Evolutionary conservation across 2,888 invertebrate genomes (phyloP).

Genomic region (Diarsia brunnea): DNA sequence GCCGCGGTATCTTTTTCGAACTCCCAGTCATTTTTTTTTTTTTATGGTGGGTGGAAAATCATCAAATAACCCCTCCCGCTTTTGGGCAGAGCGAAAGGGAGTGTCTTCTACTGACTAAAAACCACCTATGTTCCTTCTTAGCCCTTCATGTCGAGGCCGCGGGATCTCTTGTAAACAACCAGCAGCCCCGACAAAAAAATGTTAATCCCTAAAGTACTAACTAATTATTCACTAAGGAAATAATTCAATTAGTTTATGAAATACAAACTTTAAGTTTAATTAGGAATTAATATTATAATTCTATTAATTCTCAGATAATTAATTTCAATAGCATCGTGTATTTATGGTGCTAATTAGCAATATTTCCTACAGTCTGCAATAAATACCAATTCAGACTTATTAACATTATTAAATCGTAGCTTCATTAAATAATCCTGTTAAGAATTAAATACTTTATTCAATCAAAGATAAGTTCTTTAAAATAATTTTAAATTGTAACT

Average conservation of each 20-base stretch:
- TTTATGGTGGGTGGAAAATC: too few relatives aligned
- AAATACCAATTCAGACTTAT: slow-evolving; percentile 9
- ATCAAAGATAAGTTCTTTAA: not conserved
- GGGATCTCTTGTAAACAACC: too few relatives aligned
- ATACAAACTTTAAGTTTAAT: not conserved
- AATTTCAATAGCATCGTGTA: not conserved
- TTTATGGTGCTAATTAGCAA: slow-evolving; percentile 8
- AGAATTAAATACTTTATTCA: slow-evolving; percentile 1
- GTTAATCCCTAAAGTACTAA: not conserved
- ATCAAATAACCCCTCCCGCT: too few relatives aligned
- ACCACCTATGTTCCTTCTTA: too few relatives aligned
- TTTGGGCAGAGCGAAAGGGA: too few relatives aligned
- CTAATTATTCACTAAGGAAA: not conserved
- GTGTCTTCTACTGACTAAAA: too few relatives aligned
- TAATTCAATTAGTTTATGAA: not conserved
- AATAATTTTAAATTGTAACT: not conserved
- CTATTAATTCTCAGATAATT: not conserved
- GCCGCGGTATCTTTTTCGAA: too few relatives aligned
- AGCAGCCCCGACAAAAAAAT: too few relatives aligned
- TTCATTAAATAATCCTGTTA: not conserved
- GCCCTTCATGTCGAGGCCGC: too few relatives aligned
- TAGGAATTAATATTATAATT: not conserved
- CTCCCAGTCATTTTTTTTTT: too few relatives aligned
- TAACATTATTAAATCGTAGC: slow-evolving; percentile 18
- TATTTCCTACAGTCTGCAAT: slow-evolving; percentile 8